Conservation (phyloP, 1,140 invertebrate species). For the Reticulitermes speratus region DNA sequence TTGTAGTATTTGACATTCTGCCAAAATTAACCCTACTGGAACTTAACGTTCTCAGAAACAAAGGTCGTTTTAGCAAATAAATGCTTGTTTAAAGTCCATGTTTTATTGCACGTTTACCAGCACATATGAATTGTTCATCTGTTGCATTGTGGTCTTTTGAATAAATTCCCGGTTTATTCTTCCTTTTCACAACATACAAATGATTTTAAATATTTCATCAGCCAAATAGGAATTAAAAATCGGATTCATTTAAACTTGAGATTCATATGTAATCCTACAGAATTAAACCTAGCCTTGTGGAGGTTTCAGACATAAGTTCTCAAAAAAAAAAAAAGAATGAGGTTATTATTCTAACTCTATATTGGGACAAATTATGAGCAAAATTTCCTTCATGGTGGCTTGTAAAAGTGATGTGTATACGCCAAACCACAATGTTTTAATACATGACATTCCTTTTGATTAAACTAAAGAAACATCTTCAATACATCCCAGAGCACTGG, state of each 20-base stretch:
- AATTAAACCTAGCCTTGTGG: neutral
- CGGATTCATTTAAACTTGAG: neutral
- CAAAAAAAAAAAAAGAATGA: neutral
- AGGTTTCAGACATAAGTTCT: neutral
- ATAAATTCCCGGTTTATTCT: neutral
- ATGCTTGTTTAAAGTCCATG: neutral
- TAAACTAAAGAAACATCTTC: conserved; percentile 7
- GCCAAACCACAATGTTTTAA: conserved; percentile 21
- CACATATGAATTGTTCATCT: neutral
- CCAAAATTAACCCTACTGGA: neutral
- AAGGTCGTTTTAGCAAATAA: neutral
- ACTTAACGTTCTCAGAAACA: neutral
- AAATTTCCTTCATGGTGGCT: neutral
- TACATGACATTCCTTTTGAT: conserved; percentile 25
- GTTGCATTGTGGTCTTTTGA: neutral
- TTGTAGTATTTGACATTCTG: neutral
- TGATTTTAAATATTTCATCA: neutral
- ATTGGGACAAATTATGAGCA: neutral
- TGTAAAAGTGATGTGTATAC: conserved; percentile 21
- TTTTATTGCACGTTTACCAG: neutral
- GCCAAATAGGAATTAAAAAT: neutral
- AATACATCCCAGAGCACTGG: conserved; percentile 24
- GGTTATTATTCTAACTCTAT: neutral
- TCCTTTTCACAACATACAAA: conserved; percentile 12
- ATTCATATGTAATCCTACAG: conserved; percentile 11